A percentile compares a stretch with the other conserved stretches of the same genome.
These are phyloP conservation scores for Calliphora vicina DNA, from an alignment of 1,140 invertebrate species.

Conservation along the genomic window DNA sequence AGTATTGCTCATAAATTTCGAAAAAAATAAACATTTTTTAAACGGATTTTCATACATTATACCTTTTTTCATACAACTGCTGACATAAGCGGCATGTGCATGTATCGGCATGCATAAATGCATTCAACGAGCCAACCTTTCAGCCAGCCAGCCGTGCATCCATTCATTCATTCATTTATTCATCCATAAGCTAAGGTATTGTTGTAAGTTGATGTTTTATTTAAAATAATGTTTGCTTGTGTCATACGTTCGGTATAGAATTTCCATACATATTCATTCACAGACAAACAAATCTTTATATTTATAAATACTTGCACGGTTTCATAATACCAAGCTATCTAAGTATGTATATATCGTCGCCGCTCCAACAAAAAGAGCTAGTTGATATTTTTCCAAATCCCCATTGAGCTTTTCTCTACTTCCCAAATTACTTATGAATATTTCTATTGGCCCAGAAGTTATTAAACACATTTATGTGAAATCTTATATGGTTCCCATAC, in stretches of 20 bases:
- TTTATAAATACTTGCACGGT: background rate
- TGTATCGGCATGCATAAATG: background rate
- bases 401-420: too few relatives aligned
- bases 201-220: slow-evolving; percentile 9
- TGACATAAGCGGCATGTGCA: slow-evolving; percentile 26
- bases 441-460: too few relatives aligned
- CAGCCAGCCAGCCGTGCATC: background rate
- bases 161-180: background rate
- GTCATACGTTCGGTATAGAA: background rate
- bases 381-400: too few relatives aligned
- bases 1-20: slow-evolving; percentile 25
- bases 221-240: slow-evolving; percentile 6
- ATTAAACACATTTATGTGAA: too few relatives aligned
- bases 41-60: slow-evolving; percentile 35
- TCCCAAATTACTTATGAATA: too few relatives aligned
- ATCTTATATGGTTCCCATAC: too few relatives aligned
- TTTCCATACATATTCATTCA: background rate
- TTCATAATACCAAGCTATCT: background rate
- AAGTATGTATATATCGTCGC: too few relatives aligned
- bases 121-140: background rate
- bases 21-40: slow-evolving; percentile 18
- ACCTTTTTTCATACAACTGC: background rate
- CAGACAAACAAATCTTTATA: background rate
- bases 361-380: too few relatives aligned
- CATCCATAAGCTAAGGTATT: background rate